These are phyloP conservation scores for Brenthis daphne DNA, from an alignment of 2,888 invertebrate genomes.

Conservation along the genomic window DNA sequence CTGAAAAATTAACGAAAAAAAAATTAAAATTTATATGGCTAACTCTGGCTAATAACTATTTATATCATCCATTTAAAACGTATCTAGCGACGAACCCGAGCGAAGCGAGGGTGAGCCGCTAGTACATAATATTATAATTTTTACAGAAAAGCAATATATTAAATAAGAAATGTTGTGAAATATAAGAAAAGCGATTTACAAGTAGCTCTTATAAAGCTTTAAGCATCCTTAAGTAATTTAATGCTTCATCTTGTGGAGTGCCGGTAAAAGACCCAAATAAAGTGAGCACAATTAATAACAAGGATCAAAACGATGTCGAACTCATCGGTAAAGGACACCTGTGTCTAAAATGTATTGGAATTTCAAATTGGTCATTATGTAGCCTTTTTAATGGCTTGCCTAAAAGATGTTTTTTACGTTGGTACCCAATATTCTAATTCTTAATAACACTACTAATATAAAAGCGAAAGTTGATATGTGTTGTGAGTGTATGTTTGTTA, in stretches of 20 bases:
- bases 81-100: too few species aligned
- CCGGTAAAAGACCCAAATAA: background rate
- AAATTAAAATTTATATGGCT: too few species aligned
- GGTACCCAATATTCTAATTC: too few species aligned
- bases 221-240: conserved; percentile 5
- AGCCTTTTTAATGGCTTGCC: background rate
- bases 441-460: too few species aligned
- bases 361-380: conserved; percentile 18
- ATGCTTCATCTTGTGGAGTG: conserved; percentile 10
- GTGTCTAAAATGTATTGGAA: conserved; percentile 16
- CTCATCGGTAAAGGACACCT: conserved; percentile 24
- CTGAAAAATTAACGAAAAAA: too few species aligned
- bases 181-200: background rate
- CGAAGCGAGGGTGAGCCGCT: too few species aligned
- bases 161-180: background rate
- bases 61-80: too few species aligned
- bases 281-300: conserved; percentile 13
- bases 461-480: too few species aligned
- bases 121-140: too few species aligned
- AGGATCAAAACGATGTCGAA: conserved; percentile 7
- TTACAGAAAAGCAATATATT: too few species aligned
- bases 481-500: too few species aligned
- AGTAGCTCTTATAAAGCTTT: background rate
- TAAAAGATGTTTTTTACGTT: background rate
- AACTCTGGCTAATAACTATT: too few species aligned